Base-by-base conservation (phyloP, 2,797 vertebrate genomes). In the Protonibea diacanthus region DNA sequence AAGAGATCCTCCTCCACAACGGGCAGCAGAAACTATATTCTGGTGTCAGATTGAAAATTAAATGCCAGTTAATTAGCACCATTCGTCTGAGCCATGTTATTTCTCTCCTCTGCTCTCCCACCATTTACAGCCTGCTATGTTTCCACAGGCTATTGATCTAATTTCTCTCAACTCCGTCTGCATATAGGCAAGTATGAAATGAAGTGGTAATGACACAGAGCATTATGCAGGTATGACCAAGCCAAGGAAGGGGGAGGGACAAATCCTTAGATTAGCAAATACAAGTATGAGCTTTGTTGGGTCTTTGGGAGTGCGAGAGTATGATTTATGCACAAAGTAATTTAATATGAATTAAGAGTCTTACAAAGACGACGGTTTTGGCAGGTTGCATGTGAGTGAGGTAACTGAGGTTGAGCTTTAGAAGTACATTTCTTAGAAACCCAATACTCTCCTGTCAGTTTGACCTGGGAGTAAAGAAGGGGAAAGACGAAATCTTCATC, bases 261-360 rank as follows among this genome's bases (percentile, higher is more conserved):
- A 76, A 56, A 45, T 49, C 40, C 45, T 49, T 56, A 62, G 74
- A 86, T 90, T 83, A 86, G 77, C 74, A 75, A 66, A 83, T 71
- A 79, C 47, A 80, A 85, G 62, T 73, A 63, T 55, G 67, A 76
- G 61, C 78, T 84, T 71, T 86, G 83, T 66, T 70, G 42, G 77
- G 66, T 59, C 81, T 85, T 74, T 75, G 78, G 60, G 73, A 76
- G 63, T 17, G 52, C 74, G 67, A 18, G 17, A 59, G 78, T 21
- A 45, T 82, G 86, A 91, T 89, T 90, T 84, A 91, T 92, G 74
- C 51, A 33, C 40, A 10, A 52, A 57, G 82, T 87, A 71, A 91
- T 89, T 86, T 82, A 86, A 88, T 81, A 86, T 66, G 82, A 90
- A 83, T 81, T 80, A 75, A 67, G 63, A 73, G 82, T 76, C 63